These are phyloP conservation scores for Metalampra italica DNA, from an alignment of 2,888 invertebrate species.

Conservation along the genomic window DNA sequence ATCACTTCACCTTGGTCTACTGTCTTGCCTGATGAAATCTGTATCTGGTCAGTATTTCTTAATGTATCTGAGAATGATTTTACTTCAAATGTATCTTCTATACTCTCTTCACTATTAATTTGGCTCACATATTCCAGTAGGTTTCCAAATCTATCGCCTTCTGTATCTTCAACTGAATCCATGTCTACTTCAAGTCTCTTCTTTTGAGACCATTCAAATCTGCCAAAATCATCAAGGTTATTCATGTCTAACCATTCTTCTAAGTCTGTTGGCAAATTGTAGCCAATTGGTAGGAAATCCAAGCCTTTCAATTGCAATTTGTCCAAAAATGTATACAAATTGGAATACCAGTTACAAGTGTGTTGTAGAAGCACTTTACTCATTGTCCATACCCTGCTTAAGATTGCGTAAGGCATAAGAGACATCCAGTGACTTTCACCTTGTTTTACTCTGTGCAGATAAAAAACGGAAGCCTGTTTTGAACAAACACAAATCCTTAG, in stretches of 20 bases:
- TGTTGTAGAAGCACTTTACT: constrained; percentile 63
- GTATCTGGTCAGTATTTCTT: constrained; percentile 10
- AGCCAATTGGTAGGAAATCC: constrained; percentile 63
- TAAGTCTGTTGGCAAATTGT: constrained; percentile 65
- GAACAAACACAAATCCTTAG: constrained; percentile 66
- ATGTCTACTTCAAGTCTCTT: constrained; percentile 32
- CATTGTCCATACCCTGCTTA: constrained; percentile 77
- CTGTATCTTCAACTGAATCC: constrained; percentile 34
- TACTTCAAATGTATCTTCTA: constrained; percentile 8
- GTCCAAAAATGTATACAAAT: constrained; percentile 51
- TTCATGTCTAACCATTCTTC: constrained; percentile 67
- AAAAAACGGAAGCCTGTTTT: constrained; percentile 66
- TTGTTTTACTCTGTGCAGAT: constrained; percentile 68
- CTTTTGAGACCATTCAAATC: constrained; percentile 54
- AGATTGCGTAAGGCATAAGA: constrained; percentile 71
- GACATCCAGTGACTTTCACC: constrained; percentile 79
- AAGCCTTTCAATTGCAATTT: constrained; percentile 63
- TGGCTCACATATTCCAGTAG: constrained; percentile 55
- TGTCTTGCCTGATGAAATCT: constrained; percentile 11
- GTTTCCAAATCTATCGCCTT: constrained; percentile 42
- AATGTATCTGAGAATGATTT: constrained; percentile 6
- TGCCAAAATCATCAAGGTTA: constrained; percentile 60
- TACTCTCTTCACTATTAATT: constrained; percentile 33
- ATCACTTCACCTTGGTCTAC: constrained; percentile 41
- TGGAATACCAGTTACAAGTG: constrained; percentile 71